These are phyloP conservation scores for Camelus dromedarius DNA, from an alignment of 2,113 vertebrate species.

Conservation along the genomic window DNA sequence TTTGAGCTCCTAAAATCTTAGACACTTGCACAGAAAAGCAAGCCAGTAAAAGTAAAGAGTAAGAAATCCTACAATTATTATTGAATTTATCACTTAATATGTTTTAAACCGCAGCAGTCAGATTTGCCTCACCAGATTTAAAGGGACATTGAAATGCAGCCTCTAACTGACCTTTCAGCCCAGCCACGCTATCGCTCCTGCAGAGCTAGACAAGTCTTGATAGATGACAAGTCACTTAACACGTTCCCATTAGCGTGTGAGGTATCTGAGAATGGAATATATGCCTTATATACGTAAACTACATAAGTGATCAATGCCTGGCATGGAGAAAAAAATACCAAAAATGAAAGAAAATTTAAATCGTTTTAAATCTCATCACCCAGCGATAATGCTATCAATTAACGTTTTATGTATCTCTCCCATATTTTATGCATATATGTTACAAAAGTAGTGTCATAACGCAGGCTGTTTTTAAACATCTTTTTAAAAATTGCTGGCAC, in stretches of 20 bases:
- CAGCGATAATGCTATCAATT: not conserved
- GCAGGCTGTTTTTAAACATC: not conserved
- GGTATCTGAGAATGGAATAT: not conserved
- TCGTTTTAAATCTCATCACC: not conserved
- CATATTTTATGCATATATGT: not conserved
- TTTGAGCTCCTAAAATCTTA: not conserved
- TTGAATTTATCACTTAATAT: not conserved
- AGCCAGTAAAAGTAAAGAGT: not conserved
- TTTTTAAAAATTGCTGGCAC: not conserved
- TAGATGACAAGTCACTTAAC: not conserved
- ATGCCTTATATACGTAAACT: not conserved
- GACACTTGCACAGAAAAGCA: not conserved
- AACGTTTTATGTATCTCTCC: not conserved
- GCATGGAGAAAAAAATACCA: not conserved
- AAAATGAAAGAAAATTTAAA: not conserved
- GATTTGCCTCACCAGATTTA: not conserved
- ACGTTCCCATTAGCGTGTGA: not conserved
- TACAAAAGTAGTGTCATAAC: not conserved
- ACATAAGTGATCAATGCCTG: not conserved
- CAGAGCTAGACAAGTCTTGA: not conserved
- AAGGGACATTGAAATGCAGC: not conserved
- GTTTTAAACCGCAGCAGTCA: not conserved
- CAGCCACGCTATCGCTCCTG: rapidly evolving
- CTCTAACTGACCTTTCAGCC: not conserved
- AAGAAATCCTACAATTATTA: not conserved